Conservation (phyloP, 2,113 vertebrate genomes). For the Coptodon rendalli region DNA sequence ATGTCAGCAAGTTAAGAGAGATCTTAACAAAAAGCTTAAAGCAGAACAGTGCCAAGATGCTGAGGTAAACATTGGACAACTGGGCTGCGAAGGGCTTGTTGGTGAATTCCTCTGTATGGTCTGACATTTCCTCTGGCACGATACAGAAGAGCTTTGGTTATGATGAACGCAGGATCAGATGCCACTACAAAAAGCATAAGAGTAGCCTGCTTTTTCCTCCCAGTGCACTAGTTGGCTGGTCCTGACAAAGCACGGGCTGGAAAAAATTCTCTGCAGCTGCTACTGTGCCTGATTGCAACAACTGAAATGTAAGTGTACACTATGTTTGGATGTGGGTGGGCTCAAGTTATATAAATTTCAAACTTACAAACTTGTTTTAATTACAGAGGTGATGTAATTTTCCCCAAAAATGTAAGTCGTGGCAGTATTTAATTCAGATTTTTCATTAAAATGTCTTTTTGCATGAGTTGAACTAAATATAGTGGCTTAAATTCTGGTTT, state of each 20-base stretch:
- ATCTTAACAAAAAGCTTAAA: slow-evolving; percentile 98
- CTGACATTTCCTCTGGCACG: slow-evolving; percentile 59
- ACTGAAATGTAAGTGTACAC: slow-evolving; percentile 7
- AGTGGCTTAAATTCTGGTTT: not conserved
- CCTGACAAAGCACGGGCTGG: slow-evolving; percentile 39
- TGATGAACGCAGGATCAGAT: slow-evolving; percentile 73
- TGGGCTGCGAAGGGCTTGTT: slow-evolving; percentile 83
- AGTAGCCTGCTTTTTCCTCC: slow-evolving; percentile 49
- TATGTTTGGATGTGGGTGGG: not conserved
- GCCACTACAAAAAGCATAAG: slow-evolving; percentile 62
- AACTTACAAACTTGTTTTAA: not conserved
- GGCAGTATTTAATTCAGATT: not conserved
- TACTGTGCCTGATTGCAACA: slow-evolving; percentile 39
- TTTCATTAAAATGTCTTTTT: not conserved
- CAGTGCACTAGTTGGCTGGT: slow-evolving; percentile 17
- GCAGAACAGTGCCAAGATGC: slow-evolving; percentile 94
- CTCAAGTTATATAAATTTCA: not conserved
- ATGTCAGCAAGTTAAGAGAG: slow-evolving; percentile 90
- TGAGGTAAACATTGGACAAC: slow-evolving; percentile 93
- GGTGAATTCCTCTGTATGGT: slow-evolving; percentile 38
- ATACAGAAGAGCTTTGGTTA: slow-evolving; percentile 28
- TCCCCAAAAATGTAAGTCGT: rapidly evolving
- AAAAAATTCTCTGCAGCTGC: slow-evolving; percentile 58
- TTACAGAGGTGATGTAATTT: not conserved
- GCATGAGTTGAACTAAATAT: not conserved